These are phyloP conservation scores for Cremastinae sp. DNA, from an alignment of 2,888 invertebrate genomes.

Conservation along the genomic window DNA sequence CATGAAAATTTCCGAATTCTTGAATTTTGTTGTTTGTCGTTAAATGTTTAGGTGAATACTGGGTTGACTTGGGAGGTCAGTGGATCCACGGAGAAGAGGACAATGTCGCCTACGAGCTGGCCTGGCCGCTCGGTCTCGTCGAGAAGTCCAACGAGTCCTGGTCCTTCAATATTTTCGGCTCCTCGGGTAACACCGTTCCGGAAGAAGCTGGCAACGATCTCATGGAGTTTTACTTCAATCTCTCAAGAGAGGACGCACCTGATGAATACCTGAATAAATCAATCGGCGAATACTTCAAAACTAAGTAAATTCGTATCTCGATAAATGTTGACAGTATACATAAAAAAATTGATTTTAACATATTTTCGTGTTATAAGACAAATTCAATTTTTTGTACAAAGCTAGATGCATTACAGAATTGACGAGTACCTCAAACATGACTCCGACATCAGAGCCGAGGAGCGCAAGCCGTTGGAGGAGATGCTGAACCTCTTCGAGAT, in stretches of 20 bases:
- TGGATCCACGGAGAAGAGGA: slow-evolving; percentile 71
- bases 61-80: slow-evolving; percentile 71
- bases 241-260: slow-evolving; percentile 4
- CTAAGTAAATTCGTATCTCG: slow-evolving; percentile 55
- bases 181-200: slow-evolving; percentile 46
- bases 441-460: slow-evolving; percentile 56
- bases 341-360: neutral
- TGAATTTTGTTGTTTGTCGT: slow-evolving; percentile 1
- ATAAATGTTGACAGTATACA: neutral
- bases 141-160: slow-evolving; percentile 59
- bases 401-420: slow-evolving; percentile 55
- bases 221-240: slow-evolving; percentile 16
- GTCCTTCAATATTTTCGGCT: slow-evolving; percentile 34
- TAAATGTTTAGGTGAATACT: slow-evolving; percentile 63
- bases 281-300: slow-evolving; percentile 58
- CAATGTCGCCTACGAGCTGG: slow-evolving; percentile 69
- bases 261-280: slow-evolving; percentile 48
- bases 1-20: neutral
- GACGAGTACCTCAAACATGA: slow-evolving; percentile 51
- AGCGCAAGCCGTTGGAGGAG: slow-evolving; percentile 56
- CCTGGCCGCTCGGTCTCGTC: slow-evolving; percentile 66
- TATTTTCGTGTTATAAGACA: neutral
- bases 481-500: slow-evolving; percentile 56
- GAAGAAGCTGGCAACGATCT: slow-evolving; percentile 24
- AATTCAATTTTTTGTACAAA: no score